Base-by-base conservation (phyloP, 2,888 invertebrate species). In the Labia minor region DNA sequence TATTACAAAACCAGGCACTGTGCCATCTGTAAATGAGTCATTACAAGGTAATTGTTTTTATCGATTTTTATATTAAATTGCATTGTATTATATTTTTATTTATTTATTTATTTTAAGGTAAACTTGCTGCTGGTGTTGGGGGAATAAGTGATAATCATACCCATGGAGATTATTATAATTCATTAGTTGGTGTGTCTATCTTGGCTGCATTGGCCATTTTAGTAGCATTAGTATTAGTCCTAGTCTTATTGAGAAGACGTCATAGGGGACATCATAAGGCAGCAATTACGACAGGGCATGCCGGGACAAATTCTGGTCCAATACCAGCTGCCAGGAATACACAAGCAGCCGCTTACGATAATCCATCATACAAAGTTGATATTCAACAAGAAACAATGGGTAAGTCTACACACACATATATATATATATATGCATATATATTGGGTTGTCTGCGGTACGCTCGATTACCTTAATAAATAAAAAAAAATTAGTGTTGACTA, bases 311-410 rank as follows among this genome's bases (percentile, higher is more conserved):
- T 33, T 33, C 33, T 11, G 33, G 33, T 8, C 33, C 33, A 33
- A 33, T 33, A 8, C 85, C 91, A 64, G 85, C 83, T 49, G 83
- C 85, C 14, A 79, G 90, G 71, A 90, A 91, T 75, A 87, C 85
- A 72, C 72, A 72, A 26, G 73, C 74, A 67, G 90, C 92, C n/a
- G 90, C 92, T 62, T 93, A 93, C 75, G 93, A 94, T 78, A 94
- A 93, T 80, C 93, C 93, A 63, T 92, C 92, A 74, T 94, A 93
- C 82, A 94, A 94, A 85, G 90, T 93, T 77, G 92, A 92, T 80
- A 86, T 92, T 78, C 92, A 92, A 79, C 92, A 92, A 81, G 92
- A 92, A 82, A 92, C 92, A 74, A 91, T 92, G 90, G 90, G 92
- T 91, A 82, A 68, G 74, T 64, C n/a, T n/a, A n/a, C n/a, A n/a